Conservation (phyloP, 2,888 invertebrate genomes). For the Atrina japonica region DNA sequence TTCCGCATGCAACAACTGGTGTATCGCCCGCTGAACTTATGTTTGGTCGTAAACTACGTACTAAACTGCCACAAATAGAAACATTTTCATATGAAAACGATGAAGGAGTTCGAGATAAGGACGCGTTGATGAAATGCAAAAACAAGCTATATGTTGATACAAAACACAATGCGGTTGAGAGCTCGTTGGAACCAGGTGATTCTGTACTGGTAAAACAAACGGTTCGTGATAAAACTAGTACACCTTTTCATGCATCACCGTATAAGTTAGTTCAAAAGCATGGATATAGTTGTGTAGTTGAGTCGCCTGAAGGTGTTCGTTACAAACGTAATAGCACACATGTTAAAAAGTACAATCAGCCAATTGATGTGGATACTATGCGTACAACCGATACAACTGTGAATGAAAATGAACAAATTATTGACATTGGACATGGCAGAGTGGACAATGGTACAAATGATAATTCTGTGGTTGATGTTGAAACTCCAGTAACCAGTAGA, state of each 20-base stretch:
- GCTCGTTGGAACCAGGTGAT: slow-evolving; percentile 33
- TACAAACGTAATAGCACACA: slow-evolving; percentile 30
- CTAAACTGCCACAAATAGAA: slow-evolving; percentile 43
- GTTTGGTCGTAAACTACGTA: slow-evolving; percentile 41
- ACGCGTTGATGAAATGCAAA: slow-evolving; percentile 19
- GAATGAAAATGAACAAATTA: too few relatives aligned
- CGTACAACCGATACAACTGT: too few relatives aligned
- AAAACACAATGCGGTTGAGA: slow-evolving; percentile 16
- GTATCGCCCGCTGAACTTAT: slow-evolving; percentile 43
- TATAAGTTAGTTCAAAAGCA: slow-evolving; percentile 19
- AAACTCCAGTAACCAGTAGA: too few relatives aligned
- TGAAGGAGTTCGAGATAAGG: slow-evolving; percentile 37
- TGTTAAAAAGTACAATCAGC: slow-evolving; percentile 17
- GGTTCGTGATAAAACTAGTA: slow-evolving; percentile 28
- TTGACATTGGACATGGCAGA: too few relatives aligned
- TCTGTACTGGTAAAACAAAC: slow-evolving; percentile 33
- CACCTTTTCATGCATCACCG: slow-evolving; percentile 31
- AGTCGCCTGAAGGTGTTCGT: slow-evolving; percentile 19
- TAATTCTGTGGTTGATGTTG: too few relatives aligned
- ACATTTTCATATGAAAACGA: too few relatives aligned
- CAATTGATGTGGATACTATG: too few relatives aligned
- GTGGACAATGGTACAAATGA: too few relatives aligned
- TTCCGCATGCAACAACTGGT: slow-evolving; percentile 42
- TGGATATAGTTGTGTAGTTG: slow-evolving; percentile 19
- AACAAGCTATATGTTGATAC: slow-evolving; percentile 31